phyloP scores from a whole-genome alignment of 1,140 invertebrate species.

The Drosophila asahinai region DNA sequence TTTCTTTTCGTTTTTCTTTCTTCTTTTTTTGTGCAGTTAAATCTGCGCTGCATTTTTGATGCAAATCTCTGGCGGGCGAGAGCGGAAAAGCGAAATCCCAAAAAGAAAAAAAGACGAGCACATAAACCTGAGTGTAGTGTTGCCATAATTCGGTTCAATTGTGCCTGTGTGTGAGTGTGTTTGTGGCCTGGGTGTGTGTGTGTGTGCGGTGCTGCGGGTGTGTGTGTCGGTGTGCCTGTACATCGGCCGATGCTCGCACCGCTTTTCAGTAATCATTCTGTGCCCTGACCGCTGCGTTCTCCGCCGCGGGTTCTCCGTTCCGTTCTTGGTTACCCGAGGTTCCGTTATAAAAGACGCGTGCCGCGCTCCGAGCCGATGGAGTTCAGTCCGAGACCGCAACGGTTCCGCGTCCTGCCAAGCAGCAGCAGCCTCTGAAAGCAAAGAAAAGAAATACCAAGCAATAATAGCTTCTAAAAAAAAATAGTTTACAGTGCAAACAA shows the following conservation, averaged over 20 bases:
- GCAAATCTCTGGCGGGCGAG: conserved; percentile 27
- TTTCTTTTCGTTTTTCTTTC: background rate
- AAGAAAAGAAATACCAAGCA: background rate
- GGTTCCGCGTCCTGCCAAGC: conserved; percentile 61
- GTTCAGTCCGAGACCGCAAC: conserved; percentile 61
- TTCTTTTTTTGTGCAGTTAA: conserved; percentile 10
- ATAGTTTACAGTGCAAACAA: conserved; percentile 12
- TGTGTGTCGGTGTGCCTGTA: conserved; percentile 33
- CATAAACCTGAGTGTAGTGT: conserved; percentile 53
- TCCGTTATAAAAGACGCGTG: conserved; percentile 70
- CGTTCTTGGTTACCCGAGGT: conserved; percentile 62
- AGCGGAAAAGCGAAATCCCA: conserved; percentile 35
- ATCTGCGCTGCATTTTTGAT: conserved; percentile 54
- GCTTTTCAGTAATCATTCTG: conserved; percentile 79
- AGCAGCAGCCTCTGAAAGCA: conserved; percentile 11
- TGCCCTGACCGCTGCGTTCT: conserved; percentile 70
- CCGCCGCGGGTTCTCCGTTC: conserved; percentile 61
- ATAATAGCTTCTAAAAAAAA: background rate
- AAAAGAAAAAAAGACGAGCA: conserved; percentile 31
- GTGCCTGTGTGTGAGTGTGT: conserved; percentile 17
- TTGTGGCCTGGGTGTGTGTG: conserved; percentile 3
- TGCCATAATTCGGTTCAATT: conserved; percentile 70
- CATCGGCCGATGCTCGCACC: conserved; percentile 68
- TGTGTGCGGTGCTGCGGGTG: conserved; percentile 14
- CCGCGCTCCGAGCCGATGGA: conserved; percentile 61